Evolutionary conservation across 2,888 invertebrate genomes (phyloP).

Genomic region (Strigamia maritima): DNA sequence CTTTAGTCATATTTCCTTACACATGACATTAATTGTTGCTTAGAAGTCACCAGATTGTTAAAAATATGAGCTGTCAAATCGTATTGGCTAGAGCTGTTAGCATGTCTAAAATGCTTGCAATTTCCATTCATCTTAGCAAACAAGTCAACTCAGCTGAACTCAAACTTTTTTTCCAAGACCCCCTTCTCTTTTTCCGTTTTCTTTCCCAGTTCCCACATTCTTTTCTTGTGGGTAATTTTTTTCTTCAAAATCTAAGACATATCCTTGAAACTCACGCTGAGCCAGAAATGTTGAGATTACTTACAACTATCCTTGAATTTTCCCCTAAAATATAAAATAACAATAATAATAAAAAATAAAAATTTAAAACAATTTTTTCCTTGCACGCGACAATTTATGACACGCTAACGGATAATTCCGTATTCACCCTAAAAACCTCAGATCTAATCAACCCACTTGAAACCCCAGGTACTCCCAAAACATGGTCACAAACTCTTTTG

Average conservation of each 20-base stretch:
- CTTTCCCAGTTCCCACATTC: slow-evolving; percentile 15
- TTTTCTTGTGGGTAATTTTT: slow-evolving; percentile 25
- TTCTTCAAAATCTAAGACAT: slow-evolving; percentile 20
- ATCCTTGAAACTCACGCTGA: slow-evolving; percentile 5
- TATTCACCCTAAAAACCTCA: neutral
- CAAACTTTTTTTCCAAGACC: neutral
- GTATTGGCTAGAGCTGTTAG: slow-evolving; percentile 12
- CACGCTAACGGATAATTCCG: neutral
- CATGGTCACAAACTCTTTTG: slow-evolving; percentile 11
- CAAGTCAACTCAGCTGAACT: slow-evolving; percentile 23
- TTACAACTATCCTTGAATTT: neutral
- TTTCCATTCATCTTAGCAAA: slow-evolving; percentile 22
- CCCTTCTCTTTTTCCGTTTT: neutral
- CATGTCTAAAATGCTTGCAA: slow-evolving; percentile 21
- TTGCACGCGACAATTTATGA: neutral
- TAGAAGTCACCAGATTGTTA: slow-evolving; percentile 17
- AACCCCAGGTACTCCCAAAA: neutral
- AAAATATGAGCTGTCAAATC: slow-evolving; percentile 18
- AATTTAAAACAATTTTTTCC: neutral
- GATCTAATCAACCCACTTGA: neutral
- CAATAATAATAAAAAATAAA: neutral
- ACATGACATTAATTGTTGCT: slow-evolving; percentile 7
- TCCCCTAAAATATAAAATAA: neutral
- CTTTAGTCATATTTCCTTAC: slow-evolving; percentile 6
- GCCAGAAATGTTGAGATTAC: neutral